Percentiles rank a stretch among this genome's conserved stretches.
These are phyloP conservation scores for Nannoperca australis DNA, from an alignment of 2,797 vertebrate species.

Conservation along the genomic window DNA sequence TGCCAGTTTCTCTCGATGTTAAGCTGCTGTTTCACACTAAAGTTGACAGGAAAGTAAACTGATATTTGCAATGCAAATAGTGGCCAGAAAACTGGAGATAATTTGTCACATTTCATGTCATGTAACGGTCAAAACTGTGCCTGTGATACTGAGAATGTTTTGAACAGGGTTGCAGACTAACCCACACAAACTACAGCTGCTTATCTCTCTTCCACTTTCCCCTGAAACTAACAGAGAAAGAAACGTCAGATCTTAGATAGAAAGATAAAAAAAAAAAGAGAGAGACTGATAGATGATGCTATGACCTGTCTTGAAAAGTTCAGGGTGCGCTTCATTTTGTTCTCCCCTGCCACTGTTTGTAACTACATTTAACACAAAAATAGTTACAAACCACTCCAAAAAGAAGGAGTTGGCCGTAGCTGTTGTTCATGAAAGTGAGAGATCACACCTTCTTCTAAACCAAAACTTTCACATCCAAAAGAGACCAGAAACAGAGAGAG, in stretches of 20 bases:
- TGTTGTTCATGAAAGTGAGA: conserved; percentile 68
- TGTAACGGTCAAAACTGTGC: conserved; percentile 14
- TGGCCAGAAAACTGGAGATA: neutral
- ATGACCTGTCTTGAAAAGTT: neutral
- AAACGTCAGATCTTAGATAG: neutral
- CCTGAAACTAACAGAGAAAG: conserved; percentile 20
- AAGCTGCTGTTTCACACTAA: neutral
- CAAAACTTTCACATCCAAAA: conserved; percentile 72
- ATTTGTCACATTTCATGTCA: neutral
- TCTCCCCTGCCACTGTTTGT: neutral
- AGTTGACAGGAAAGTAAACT: neutral
- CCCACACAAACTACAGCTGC: conserved; percentile 31
- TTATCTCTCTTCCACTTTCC: conserved; percentile 50
- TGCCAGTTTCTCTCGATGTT: neutral
- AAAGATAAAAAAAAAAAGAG: neutral
- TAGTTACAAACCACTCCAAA: neutral
- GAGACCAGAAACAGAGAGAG: conserved; percentile 71
- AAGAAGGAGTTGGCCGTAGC: conserved; percentile 1
- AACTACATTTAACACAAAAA: conserved; percentile 3
- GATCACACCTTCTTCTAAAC: conserved; percentile 56
- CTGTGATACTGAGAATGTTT: conserved; percentile 23
- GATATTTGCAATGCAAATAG: neutral
- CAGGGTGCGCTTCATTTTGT: neutral
- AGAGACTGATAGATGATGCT: neutral
- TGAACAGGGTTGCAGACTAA: conserved; percentile 17